Percentiles rank a stretch among this genome's conserved stretches.
phyloP scores from a whole-genome alignment of 2,888 invertebrate genomes.

The Muschampia plurimacula region DNA sequence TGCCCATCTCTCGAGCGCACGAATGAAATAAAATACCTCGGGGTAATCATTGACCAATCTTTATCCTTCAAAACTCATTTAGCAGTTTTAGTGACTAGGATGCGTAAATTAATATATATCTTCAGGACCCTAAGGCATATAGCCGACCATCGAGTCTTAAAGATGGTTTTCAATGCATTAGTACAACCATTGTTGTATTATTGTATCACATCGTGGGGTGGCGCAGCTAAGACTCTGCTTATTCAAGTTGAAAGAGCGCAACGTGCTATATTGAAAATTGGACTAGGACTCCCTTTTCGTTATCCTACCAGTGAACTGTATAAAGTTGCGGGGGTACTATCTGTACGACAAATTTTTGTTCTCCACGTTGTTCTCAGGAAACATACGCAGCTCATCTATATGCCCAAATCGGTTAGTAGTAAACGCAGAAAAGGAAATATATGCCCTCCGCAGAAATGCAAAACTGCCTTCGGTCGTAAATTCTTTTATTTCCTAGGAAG shows the following conservation, averaged over 20 bases:
- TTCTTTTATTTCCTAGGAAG: no score
- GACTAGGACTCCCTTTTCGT: neutral
- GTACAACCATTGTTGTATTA: constrained; percentile 17
- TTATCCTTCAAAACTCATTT: constrained; percentile 15
- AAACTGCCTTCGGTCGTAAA: no score
- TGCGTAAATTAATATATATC: constrained; percentile 22
- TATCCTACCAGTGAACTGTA: neutral
- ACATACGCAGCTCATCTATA: no score
- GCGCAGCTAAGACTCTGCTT: constrained; percentile 24
- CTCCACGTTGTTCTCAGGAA: no score
- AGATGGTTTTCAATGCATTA: constrained; percentile 1
- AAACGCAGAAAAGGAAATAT: no score
- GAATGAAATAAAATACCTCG: constrained; percentile 6
- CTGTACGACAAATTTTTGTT: no score
- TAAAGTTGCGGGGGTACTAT: no score
- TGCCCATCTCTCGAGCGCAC: neutral
- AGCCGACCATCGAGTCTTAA: neutral
- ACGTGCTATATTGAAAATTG: constrained; percentile 1
- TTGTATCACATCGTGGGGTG: constrained; percentile 31
- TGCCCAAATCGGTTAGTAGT: no score
- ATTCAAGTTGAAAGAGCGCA: constrained; percentile 33
- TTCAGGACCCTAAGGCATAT: constrained; percentile 5
- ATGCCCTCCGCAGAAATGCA: no score
- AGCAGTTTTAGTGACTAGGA: neutral
- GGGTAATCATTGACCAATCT: constrained; percentile 8